Percentiles rank a stretch among this genome's conserved stretches.
Evolutionary conservation across 2,113 vertebrate genomes (phyloP).

Genomic region (Phylloscopus whistleri): DNA sequence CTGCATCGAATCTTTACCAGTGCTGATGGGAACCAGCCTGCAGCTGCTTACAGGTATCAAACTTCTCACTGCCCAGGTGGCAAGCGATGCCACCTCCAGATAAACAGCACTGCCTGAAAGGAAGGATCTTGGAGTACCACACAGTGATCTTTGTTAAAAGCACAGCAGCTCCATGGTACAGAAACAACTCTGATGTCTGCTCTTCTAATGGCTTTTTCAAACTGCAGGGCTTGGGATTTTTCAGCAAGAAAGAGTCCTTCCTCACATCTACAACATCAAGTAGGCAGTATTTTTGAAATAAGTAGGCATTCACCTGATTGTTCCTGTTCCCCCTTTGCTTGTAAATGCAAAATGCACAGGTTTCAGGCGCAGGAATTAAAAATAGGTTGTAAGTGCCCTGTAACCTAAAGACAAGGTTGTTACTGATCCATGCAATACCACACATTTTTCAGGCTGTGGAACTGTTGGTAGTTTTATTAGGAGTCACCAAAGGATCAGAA

Average conservation of each 20-base stretch:
- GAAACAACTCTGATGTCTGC: neutral
- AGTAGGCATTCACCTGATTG: neutral
- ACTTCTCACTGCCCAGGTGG: neutral
- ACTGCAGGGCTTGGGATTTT: neutral
- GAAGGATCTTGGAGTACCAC: neutral
- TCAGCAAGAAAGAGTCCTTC: too few relatives aligned
- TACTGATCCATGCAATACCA: neutral
- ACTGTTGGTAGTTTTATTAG: neutral
- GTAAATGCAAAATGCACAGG: neutral
- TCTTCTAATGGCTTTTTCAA: neutral
- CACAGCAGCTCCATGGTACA: neutral
- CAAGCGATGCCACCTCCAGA: neutral
- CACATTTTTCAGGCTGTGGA: neutral
- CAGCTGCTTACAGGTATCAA: constrained; percentile 85
- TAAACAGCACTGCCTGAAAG: neutral
- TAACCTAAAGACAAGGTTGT: neutral
- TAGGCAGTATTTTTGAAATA: neutral
- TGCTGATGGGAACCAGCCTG: constrained; percentile 67
- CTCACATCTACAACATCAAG: neutral
- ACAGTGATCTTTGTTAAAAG: constrained; percentile 9
- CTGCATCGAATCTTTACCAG: constrained; percentile 85
- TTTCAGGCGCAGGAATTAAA: neutral
- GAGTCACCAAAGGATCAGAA: neutral
- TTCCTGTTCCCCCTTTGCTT: neutral
- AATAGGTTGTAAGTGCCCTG: neutral